Base-by-base conservation (phyloP, 1,140 invertebrate species). In the Heliothis virescens region DNA sequence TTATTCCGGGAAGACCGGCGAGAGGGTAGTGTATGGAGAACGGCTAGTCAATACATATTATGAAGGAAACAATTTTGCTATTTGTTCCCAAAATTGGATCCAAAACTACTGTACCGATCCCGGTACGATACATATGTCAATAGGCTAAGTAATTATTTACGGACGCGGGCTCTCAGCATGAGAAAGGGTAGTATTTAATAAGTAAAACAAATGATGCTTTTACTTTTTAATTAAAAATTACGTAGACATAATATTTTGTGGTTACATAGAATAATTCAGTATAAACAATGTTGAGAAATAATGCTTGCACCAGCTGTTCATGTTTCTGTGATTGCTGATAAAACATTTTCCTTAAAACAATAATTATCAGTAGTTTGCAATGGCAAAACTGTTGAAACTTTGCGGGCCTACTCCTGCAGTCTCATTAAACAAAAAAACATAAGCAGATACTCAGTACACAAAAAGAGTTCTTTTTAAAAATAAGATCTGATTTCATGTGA, bases 201-300 rank as follows among this genome's bases (percentile, higher is more conserved):
- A 83, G 71, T 69, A 52, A 81, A 76, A 73, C 65, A 73, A 55
- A 80, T 48, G 79, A 82, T 88, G 86, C 83, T 81, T 89, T 90
- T 88, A 93, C 85, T 90, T 93, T 94, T 92, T 93, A 92, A 92
- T 91, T 91, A 91, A 93, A 93, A 92, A 94, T 94, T 94, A 94
- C 90, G 91, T 92, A 92, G 91, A 94, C 92, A 94, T 94, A 92
- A 90, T 91, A 92, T 92, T 91, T 92, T 91, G 85, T 91, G 93
- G 93, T 93, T 94, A 94, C 89, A 94, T 93, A 92, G 87, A 92
- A 90, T 94, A 89, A 90, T 91, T 92, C 90, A 90, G 88, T 94
- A 92, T 92, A 94, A 93, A 94, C 91, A 93, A 91, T 87, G 88
- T 90, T 86, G 85, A 86, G 83, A 89, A 82, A 82, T 87, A 90